phyloP scores from a whole-genome alignment of 2,113 vertebrate species.

The Maccullochella peelii region DNA sequence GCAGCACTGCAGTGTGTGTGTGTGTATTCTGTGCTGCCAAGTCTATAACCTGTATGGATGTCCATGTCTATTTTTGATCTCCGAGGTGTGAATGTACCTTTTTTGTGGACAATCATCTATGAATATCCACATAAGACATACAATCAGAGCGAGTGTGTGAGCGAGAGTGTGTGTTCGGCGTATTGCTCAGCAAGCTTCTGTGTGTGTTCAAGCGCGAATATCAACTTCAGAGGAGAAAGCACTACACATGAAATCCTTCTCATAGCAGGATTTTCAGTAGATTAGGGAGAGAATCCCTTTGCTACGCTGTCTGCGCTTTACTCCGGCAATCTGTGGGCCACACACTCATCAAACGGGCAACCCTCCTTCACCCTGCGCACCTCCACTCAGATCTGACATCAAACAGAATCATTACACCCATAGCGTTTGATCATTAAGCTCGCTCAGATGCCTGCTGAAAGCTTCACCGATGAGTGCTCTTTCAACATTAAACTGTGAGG shows the following conservation, averaged over 20 bases:
- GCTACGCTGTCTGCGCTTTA: constrained; percentile 19
- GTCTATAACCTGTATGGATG: constrained; percentile 6
- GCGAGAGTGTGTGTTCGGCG: background rate
- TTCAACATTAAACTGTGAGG: constrained; percentile 47
- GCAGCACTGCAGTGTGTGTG: constrained; percentile 73
- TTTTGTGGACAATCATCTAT: constrained; percentile 21
- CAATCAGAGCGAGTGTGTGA: background rate
- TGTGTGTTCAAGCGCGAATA: constrained; percentile 35
- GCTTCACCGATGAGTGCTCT: constrained; percentile 38
- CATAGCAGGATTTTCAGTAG: constrained; percentile 54
- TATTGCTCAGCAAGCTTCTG: constrained; percentile 5
- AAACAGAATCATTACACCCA: constrained; percentile 56
- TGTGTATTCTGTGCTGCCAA: constrained; percentile 16
- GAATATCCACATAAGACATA: constrained; percentile 1
- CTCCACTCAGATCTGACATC: constrained; percentile 63
- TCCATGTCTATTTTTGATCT: constrained; percentile 17
- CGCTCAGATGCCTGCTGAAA: constrained; percentile 42
- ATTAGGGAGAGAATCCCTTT: constrained; percentile 63
- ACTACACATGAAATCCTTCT: constrained; percentile 56
- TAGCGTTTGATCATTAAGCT: constrained; percentile 65
- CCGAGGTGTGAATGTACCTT: constrained; percentile 1
- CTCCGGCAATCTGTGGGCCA: constrained; percentile 40
- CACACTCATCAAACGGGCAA: constrained; percentile 57
- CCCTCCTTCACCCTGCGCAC: constrained; percentile 48
- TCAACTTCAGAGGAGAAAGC: constrained; percentile 50